A percentile compares a stretch with the other conserved stretches of the same genome.
Conservation (phyloP, 2,888 invertebrate species). For the Ommatoiulus sabulosus region DNA sequence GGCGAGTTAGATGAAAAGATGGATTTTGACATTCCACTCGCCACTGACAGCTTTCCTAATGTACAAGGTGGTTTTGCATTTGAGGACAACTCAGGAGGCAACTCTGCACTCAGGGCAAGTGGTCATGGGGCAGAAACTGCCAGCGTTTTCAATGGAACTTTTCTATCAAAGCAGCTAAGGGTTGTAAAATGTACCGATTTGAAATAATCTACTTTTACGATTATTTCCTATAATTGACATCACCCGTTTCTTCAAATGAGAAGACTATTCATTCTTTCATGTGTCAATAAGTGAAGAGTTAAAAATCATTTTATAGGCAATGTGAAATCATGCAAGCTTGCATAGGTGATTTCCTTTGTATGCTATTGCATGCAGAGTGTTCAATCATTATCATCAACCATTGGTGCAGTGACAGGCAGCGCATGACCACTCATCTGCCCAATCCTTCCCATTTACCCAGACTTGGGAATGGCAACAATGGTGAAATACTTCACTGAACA, state of each 20-base stretch:
- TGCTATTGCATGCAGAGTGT: not conserved
- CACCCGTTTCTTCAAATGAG: too few relatives aligned
- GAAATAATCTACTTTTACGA: not conserved
- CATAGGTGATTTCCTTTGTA: not conserved
- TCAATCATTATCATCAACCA: too few relatives aligned
- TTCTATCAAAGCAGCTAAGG: constrained; percentile 50
- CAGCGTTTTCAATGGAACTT: not conserved
- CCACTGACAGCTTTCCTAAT: constrained; percentile 42
- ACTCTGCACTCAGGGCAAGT: not conserved
- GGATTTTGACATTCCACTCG: constrained; percentile 47
- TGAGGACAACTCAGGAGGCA: not conserved
- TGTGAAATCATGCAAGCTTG: not conserved
- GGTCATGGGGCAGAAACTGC: not conserved
- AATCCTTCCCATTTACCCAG: too few relatives aligned
- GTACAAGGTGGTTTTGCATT: not conserved
- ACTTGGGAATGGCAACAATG: too few relatives aligned
- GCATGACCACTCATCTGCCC: too few relatives aligned
- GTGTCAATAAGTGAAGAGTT: not conserved
- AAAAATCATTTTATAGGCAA: not conserved
- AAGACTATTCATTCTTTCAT: too few relatives aligned
- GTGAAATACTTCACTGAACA: too few relatives aligned
- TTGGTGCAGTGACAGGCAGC: too few relatives aligned
- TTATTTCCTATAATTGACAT: not conserved
- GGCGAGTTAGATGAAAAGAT: constrained; percentile 53
- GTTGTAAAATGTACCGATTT: not conserved